A percentile compares a stretch with the other conserved stretches of the same genome.
phyloP scores from a whole-genome alignment of 1,140 invertebrate genomes.

The Cylas formicarius region DNA sequence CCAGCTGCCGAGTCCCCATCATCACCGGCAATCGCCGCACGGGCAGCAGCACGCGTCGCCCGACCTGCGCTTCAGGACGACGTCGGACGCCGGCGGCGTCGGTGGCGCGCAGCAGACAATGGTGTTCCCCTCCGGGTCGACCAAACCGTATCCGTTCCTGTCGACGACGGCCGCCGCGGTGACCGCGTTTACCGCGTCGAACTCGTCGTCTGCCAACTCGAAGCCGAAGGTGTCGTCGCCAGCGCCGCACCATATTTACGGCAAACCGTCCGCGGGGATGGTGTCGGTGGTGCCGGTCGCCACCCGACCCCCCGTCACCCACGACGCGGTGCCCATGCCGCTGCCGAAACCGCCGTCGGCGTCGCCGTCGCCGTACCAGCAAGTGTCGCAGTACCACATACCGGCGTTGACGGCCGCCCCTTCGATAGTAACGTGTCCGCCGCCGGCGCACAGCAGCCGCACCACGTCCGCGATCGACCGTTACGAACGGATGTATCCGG shows the following conservation, averaged over 20 bases:
- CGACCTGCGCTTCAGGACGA: conserved; percentile 37
- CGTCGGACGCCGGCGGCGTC: conserved; percentile 15
- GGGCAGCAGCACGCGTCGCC: conserved; percentile 44
- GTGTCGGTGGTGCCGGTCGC: conserved; percentile 55
- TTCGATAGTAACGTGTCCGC: conserved; percentile 43
- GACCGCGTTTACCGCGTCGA: conserved; percentile 26
- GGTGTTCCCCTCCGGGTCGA: conserved; percentile 30
- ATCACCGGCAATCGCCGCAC: conserved; percentile 45
- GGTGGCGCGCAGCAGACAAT: conserved; percentile 21
- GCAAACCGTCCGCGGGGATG: conserved; percentile 59
- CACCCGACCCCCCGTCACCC: conserved; percentile 38
- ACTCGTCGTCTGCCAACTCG: conserved; percentile 35
- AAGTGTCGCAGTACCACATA: conserved; percentile 51
- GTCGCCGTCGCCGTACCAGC: conserved; percentile 58
- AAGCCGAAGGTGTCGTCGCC: conserved; percentile 73
- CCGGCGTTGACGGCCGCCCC: conserved; percentile 43
- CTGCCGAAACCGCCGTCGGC: conserved; percentile 49
- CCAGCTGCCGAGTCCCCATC: conserved; percentile 42
- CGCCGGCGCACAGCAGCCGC: conserved; percentile 51
- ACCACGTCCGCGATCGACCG: conserved; percentile 24
- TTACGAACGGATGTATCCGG: conserved; percentile 29
- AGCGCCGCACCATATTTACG: conserved; percentile 69
- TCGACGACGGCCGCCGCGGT: conserved; percentile 26
- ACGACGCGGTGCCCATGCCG: conserved; percentile 15
- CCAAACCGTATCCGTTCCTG: conserved; percentile 22